phyloP scores from a whole-genome alignment of 2,797 vertebrate genomes.

The Astyanax mexicanus region DNA sequence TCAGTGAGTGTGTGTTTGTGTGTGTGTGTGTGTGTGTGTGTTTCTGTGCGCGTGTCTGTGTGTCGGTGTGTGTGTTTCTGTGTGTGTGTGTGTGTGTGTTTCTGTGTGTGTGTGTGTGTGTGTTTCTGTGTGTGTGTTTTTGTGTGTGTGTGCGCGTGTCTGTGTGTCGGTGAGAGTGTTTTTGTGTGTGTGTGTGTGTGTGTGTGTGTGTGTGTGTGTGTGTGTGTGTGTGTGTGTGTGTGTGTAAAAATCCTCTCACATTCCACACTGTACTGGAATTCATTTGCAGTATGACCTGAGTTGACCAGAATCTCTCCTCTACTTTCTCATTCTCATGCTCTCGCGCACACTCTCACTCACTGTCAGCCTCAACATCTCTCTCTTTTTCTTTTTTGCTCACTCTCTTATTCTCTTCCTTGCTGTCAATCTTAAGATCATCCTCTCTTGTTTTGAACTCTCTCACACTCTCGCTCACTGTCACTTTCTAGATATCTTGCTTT shows the following conservation, averaged over 20 bases:
- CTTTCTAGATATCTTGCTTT: constrained; percentile 65
- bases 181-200: too few species aligned
- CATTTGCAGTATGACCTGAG: not conserved
- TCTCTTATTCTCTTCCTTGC: not conserved
- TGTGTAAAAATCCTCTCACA: constrained; percentile 29
- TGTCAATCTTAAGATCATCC: constrained; percentile 37
- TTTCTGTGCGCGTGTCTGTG: too few species aligned
- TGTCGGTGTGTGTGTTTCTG: too few species aligned
- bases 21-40: too few species aligned
- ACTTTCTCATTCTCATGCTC: too few species aligned
- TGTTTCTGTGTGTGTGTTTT: constrained; percentile 5
- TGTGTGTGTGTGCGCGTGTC: constrained; percentile 5
- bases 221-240: not conserved
- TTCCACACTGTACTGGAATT: not conserved
- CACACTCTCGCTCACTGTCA: constrained; percentile 70
- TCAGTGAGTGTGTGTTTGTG: too few species aligned
- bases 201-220: too few species aligned
- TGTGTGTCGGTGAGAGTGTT: too few species aligned
- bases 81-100: too few species aligned
- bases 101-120: constrained; percentile 1
- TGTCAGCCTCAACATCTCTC: not conserved
- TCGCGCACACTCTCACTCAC: constrained; percentile 53
- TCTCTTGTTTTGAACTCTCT: not conserved
- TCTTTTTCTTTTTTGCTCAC: not conserved
- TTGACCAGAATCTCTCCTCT: constrained; percentile 3